Percentiles rank a stretch among this genome's conserved stretches.
Evolutionary conservation across 2,888 invertebrate genomes (phyloP).

Genomic region (Thymelicus acteon): DNA sequence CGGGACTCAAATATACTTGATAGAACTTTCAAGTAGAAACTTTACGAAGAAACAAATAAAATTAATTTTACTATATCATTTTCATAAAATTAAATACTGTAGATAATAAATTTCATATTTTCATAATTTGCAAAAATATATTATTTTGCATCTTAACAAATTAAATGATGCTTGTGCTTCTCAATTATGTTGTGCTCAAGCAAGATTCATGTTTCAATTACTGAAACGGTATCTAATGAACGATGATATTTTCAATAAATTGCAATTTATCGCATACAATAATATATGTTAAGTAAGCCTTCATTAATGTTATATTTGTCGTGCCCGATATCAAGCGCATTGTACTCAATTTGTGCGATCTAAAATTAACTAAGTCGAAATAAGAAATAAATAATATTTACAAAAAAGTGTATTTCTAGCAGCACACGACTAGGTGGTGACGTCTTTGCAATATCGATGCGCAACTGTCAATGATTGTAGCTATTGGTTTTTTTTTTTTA

Average conservation of each 20-base stretch:
- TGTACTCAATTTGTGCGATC: constrained; percentile 57
- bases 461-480: not conserved
- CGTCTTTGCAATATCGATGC: not conserved
- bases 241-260: not conserved
- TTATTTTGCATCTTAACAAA: not conserved
- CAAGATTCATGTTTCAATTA: constrained; percentile 4
- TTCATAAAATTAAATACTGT: no score
- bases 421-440: not conserved
- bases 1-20: not conserved
- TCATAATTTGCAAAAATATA: not conserved
- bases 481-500: no score
- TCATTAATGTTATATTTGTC: constrained; percentile 3
- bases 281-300: constrained; percentile 3
- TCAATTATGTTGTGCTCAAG: constrained; percentile 30
- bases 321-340: constrained; percentile 27
- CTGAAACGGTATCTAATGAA: constrained; percentile 2
- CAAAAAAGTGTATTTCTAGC: constrained; percentile 24
- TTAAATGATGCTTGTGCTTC: constrained; percentile 23
- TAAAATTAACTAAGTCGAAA: constrained; percentile 21
- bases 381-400: constrained; percentile 38
- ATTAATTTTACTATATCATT: not conserved
- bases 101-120: not conserved
- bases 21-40: not conserved
- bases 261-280: not conserved
- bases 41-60: not conserved